A percentile compares a stretch with the other conserved stretches of the same genome.
Evolutionary conservation across 35 echinoderm and acorn worm species (phyloP).

Genomic region (Acanthaster planci): DNA sequence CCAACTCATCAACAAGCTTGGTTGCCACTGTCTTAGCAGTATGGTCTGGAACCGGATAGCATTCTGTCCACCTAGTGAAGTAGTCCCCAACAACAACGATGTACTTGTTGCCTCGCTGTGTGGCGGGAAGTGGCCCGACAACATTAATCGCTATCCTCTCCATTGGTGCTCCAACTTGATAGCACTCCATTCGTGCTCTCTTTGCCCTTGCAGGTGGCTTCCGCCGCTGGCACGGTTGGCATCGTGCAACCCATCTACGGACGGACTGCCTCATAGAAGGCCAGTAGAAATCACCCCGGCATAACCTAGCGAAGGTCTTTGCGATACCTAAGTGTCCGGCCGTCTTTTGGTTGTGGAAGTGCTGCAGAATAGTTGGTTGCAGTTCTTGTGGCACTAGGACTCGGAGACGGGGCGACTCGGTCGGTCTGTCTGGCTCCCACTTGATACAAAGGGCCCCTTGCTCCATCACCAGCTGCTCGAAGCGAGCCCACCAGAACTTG

Average conservation of each 20-base stretch:
- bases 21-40: slow-evolving; percentile 26
- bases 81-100: slow-evolving; percentile 42
- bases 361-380: too few relatives aligned
- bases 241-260: not conserved
- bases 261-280: not conserved
- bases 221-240: slow-evolving; percentile 3
- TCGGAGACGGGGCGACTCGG: not conserved
- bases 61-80: too few relatives aligned
- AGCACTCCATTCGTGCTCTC: too few relatives aligned
- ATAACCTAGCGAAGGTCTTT: not conserved
- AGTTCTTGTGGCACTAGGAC: not conserved
- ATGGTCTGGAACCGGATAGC: too few relatives aligned
- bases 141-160: slow-evolving; percentile 49
- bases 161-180: too few relatives aligned
- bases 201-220: slow-evolving; percentile 19
- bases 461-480: not conserved
- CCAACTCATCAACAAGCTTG: slow-evolving; percentile 31
- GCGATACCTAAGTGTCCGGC: not conserved
- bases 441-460: not conserved
- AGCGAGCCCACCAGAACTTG: too few relatives aligned
- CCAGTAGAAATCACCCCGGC: not conserved
- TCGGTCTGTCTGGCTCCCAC: not conserved
- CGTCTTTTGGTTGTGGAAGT: not conserved
- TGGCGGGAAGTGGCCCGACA: slow-evolving; percentile 40
- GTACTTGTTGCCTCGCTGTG: slow-evolving; percentile 23